Evolutionary conservation across 2,113 vertebrate genomes (phyloP).

Genomic region (Odontophorus gujanensis): DNA sequence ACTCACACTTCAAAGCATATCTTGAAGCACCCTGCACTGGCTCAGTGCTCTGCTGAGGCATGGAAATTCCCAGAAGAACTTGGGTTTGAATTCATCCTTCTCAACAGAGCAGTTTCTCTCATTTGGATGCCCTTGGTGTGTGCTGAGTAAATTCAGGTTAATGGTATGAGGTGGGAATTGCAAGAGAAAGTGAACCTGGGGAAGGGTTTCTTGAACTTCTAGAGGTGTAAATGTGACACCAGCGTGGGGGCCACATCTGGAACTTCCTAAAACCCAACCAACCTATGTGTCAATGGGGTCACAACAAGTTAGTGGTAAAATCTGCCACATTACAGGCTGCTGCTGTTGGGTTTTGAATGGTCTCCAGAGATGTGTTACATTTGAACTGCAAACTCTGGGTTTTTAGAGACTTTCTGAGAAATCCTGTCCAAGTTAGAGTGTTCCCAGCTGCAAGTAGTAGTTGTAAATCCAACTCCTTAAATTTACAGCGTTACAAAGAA

Average conservation of each 20-base stretch:
- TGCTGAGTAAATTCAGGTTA: not conserved
- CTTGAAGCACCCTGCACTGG: rapidly evolving
- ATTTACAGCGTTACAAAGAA: not conserved
- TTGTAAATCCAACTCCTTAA: not conserved
- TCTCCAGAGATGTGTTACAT: not conserved
- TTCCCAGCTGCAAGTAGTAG: not conserved
- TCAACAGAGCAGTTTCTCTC: rapidly evolving
- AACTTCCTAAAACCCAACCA: not conserved
- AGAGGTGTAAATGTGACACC: rapidly evolving
- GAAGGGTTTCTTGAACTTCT: not conserved
- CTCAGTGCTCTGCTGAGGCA: not conserved
- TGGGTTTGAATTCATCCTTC: not conserved
- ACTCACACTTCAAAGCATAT: not conserved
- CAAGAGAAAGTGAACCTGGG: not conserved
- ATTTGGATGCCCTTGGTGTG: not conserved
- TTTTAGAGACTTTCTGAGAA: not conserved
- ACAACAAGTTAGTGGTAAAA: rapidly evolving
- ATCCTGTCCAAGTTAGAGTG: not conserved
- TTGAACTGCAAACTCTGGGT: not conserved
- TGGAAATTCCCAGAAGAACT: not conserved
- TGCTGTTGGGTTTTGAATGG: not conserved
- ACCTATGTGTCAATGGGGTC: not conserved
- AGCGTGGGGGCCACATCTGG: not conserved
- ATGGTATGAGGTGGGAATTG: not conserved
- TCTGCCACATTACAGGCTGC: not conserved